Base-by-base conservation (phyloP, 2,797 vertebrate species). In the Cercopithecus hamlyni region DNA sequence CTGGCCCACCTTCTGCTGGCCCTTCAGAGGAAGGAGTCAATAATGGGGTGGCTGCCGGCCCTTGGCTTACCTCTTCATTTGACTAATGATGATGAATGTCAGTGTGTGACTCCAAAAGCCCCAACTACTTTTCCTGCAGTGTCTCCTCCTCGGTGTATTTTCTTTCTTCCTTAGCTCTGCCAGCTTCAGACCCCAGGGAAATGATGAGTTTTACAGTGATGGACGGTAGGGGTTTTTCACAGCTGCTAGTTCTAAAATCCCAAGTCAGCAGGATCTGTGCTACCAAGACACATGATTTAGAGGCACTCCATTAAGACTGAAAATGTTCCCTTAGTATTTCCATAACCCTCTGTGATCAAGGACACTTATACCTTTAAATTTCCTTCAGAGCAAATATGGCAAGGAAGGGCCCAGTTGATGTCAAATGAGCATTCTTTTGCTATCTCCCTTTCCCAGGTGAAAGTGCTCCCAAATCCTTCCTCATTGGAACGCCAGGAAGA, bases 171-270 rank as follows among this genome's bases (percentile, higher is more conserved):
- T 76, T 41, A 83, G 73, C 70, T 92, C 81, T 88, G 94, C 67
- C 94, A 76, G 67, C 88, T 92, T 86, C 79, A 76, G 84, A 61
- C 73, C 80, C 52, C 55, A 43, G 92, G 79, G 82, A 75, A 84
- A 88, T 77, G 84, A 81, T 93, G 90, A 76, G 67, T 77, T 95
- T 92, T 92, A 79, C 43, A 76, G 90, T 75, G 94, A 96, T 83
- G 67, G 93, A 87, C 24, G 2, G 36, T 83, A 27, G 57, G 90
- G 86, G 67, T 94, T 90, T 97, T 97, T 88, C 85, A 97, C 80
- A 96, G 84, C 83, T 95, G 92, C 85, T 82, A 84, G 15, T 90
- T 96, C 58, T 96, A 90, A 88, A 82, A 91, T 93, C 81, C 88
- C 11, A 0, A 94, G 93, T 88, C 73, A 76, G 94, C 73, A 91